Evolutionary conservation across 2,888 invertebrate genomes (phyloP).

Genomic region (Ceriagrion tenellum): DNA sequence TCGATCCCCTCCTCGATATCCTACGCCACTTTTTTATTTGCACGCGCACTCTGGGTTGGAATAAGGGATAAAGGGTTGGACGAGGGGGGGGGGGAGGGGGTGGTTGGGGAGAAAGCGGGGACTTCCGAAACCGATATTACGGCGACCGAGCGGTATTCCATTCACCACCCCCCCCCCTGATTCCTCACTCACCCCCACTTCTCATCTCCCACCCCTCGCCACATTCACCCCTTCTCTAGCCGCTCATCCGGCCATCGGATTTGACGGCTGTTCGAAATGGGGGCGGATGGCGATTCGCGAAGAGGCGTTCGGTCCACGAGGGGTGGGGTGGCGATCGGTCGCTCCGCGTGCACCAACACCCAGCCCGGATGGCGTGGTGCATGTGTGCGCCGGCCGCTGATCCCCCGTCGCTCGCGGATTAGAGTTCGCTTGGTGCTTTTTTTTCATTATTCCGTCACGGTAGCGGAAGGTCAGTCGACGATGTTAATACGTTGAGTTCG

Average conservation of each 20-base stretch:
- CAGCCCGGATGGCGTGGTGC: not conserved
- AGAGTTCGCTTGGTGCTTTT: not conserved
- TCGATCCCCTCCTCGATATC: no score
- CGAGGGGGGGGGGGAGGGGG: not conserved
- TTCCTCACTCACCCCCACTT: no score
- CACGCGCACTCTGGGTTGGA: not conserved
- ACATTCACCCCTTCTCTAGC: no score
- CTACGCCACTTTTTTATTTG: not conserved
- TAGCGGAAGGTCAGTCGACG: constrained; percentile 46
- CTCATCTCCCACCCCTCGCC: not conserved
- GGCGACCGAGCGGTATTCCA: constrained; percentile 1
- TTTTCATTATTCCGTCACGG: constrained; percentile 5
- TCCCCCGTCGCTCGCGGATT: constrained; percentile 27
- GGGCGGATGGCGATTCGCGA: no score
- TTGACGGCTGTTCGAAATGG: not conserved
- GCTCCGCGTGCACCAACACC: no score
- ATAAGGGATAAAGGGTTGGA: not conserved
- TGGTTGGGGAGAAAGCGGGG: not conserved
- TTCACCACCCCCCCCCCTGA: no score
- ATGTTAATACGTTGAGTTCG: constrained; percentile 44
- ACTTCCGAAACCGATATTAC: constrained; percentile 58
- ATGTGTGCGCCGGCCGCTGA: not conserved
- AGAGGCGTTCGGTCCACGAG: no score
- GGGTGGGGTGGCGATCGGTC: no score
- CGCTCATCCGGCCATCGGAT: not conserved